Evolutionary conservation across 2,888 invertebrate species (phyloP).

Genomic region (Kuschelorhynchus macadamiae): DNA sequence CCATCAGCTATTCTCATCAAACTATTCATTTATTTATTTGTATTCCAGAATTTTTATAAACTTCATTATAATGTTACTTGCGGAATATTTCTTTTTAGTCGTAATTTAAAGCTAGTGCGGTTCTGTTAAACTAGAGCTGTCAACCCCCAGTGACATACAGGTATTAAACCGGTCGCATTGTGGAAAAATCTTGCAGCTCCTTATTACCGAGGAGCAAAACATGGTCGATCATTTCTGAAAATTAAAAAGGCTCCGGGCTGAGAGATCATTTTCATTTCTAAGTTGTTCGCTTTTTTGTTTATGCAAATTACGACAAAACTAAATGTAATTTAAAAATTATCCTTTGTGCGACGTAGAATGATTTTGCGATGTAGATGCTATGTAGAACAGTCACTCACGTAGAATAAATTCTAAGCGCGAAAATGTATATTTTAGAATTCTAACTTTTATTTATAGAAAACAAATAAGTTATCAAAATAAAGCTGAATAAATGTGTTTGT

Average conservation of each 20-base stretch:
- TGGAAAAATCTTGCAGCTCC: constrained; percentile 36
- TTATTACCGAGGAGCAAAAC: constrained; percentile 33
- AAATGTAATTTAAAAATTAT: constrained; percentile 20
- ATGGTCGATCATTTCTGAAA: constrained; percentile 45
- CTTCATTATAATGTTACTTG: too few relatives aligned
- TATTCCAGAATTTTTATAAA: too few relatives aligned
- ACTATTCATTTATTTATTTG: too few relatives aligned
- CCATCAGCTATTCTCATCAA: too few relatives aligned
- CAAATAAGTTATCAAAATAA: too few relatives aligned
- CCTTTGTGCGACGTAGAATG: background rate
- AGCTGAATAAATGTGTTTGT: too few relatives aligned
- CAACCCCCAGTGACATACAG: constrained; percentile 38
- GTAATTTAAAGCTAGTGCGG: too few relatives aligned
- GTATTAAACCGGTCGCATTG: constrained; percentile 32
- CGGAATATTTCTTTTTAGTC: background rate
- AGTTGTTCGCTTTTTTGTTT: constrained; percentile 31
- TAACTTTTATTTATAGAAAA: too few relatives aligned
- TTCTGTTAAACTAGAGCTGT: constrained; percentile 26
- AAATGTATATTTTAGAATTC: background rate
- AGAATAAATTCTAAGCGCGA: background rate
- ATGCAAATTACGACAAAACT: constrained; percentile 35
- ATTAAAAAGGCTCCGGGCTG: constrained; percentile 43
- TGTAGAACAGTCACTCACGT: too few relatives aligned
- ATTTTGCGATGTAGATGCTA: too few relatives aligned
- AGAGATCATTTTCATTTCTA: constrained; percentile 39